Percentiles rank a stretch among this genome's conserved stretches.
Evolutionary conservation across 2,113 vertebrate genomes (phyloP).

Genomic region (Hepsetus odoe): DNA sequence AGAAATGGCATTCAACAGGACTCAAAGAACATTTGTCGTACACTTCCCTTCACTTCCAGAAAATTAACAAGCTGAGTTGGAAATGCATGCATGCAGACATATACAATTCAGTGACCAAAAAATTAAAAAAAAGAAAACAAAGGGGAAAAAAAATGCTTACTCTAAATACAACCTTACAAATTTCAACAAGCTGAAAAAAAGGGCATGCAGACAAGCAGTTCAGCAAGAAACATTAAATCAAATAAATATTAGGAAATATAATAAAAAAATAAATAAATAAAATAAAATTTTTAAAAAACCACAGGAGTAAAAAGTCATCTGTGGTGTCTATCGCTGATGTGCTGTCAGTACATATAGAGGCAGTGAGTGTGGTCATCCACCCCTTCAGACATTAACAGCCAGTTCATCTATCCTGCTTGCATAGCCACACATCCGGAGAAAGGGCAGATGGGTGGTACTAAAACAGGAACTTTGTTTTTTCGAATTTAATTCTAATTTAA

Average conservation of each 20-base stretch:
- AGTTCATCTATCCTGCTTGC: slow-evolving; percentile 87
- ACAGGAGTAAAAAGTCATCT: background rate
- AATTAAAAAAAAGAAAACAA: too few species aligned
- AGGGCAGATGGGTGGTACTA: slow-evolving; percentile 82
- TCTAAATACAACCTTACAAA: too few species aligned
- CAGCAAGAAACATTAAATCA: too few species aligned
- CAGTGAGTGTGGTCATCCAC: slow-evolving; percentile 68
- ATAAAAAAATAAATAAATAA: background rate
- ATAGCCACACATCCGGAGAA: slow-evolving; percentile 79
- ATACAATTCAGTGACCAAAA: too few species aligned
- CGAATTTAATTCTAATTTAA: background rate
- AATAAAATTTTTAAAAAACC: too few species aligned
- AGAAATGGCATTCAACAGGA: too few species aligned
- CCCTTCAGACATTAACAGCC: slow-evolving; percentile 82
- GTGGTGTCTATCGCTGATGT: slow-evolving; percentile 48
- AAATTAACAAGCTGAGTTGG: slow-evolving; percentile 93
- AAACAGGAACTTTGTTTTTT: slow-evolving; percentile 74
- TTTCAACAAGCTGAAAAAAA: too few species aligned
- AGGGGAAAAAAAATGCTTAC: too few species aligned
- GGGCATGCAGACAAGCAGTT: background rate
- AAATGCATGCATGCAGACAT: too few species aligned
- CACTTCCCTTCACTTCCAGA: slow-evolving; percentile 93
- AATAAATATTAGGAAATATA: too few species aligned
- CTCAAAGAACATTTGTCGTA: too few species aligned
- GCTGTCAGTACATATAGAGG: slow-evolving; percentile 79